phyloP scores from a whole-genome alignment of 2,888 invertebrate genomes.

The Cyclophora albipunctata region DNA sequence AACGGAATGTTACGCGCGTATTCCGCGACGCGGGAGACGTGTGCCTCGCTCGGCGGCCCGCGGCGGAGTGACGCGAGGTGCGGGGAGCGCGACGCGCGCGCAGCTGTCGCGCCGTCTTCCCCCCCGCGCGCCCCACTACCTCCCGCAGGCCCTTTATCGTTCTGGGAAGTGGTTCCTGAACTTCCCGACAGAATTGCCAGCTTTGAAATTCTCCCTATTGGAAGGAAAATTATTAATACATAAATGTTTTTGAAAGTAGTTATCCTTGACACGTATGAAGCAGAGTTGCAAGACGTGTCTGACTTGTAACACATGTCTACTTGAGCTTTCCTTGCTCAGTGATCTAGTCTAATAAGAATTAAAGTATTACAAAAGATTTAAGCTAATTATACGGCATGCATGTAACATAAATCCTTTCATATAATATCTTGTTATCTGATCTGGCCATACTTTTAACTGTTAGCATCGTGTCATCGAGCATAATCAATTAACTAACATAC shows the following conservation, averaged over 20 bases:
- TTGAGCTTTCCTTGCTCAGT: constrained; percentile 39
- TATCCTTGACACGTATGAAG: constrained; percentile 54
- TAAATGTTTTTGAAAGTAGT: constrained; percentile 49
- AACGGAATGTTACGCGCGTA: constrained; percentile 52
- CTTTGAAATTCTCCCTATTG: constrained; percentile 33
- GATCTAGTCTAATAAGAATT: constrained; percentile 5
- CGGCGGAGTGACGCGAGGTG: constrained; percentile 51
- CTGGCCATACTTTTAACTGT: too few species aligned
- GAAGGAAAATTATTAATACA: constrained; percentile 25
- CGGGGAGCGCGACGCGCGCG: constrained; percentile 61
- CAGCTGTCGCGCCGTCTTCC: constrained; percentile 63
- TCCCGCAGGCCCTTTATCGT: constrained; percentile 66
- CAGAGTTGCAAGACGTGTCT: constrained; percentile 28
- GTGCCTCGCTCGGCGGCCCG: constrained; percentile 34
- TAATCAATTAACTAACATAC: too few species aligned
- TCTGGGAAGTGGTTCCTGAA: constrained; percentile 75
- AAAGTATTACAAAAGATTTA: too few species aligned
- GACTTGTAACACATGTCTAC: constrained; percentile 39
- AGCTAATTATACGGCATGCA: too few species aligned
- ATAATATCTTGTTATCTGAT: too few species aligned
- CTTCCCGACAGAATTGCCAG: constrained; percentile 66
- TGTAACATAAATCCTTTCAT: too few species aligned
- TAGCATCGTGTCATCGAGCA: too few species aligned
- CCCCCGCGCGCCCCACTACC: constrained; percentile 29
- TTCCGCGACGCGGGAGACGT: constrained; percentile 32